Evolutionary conservation across 2,888 invertebrate species (phyloP), one percentile per base, ranked within the genome.

Genomic region (Sarcophaga carnaria): DNA sequence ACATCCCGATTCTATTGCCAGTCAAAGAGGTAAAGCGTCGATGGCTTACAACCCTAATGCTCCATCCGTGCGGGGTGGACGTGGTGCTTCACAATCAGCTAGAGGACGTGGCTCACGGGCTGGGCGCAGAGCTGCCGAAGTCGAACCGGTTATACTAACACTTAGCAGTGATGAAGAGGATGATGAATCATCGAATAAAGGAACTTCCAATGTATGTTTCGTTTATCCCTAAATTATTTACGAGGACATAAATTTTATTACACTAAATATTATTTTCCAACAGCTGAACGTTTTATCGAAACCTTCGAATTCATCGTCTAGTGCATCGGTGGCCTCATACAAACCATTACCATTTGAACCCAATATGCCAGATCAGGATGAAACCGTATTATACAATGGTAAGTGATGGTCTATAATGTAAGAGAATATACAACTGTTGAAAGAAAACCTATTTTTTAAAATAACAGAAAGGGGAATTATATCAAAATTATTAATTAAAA

Each of bases 161-260:
- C 93, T 96, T 72, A 96, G 96, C 91, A 96, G 96, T 75, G 96
- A 96, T 90, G 96, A 96, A 88, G 96, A 96, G 89, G 96, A 91
- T 4, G 92, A 93, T 74, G 91, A 91, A n/a, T 88, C 89, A 2
- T 88, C 91, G 0, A 92, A 90, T 71, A 89, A 90, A 62, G 91
- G 89, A 54, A 86, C 85, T 4, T 86, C 89, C 78, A 91, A 89
- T 82, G 93, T 92, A 86, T 88, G 90, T 89, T 37, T 62, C 27
- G 3, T 17, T 54, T 54, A 54, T 14, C 37, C 8, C 10, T 37
- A 37, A 37, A 37, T 37, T 37, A 37, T 37, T 37, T 37, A 37
- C 8, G 10, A 8, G 37, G 0, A 25, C 25, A 62, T 75, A 62
- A n/a, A 17, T 11, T 74, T 59, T 37, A 20, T 85, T 74, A 47